phyloP scores from a whole-genome alignment of 2,797 vertebrate species.

The Danio jaintianensis region DNA sequence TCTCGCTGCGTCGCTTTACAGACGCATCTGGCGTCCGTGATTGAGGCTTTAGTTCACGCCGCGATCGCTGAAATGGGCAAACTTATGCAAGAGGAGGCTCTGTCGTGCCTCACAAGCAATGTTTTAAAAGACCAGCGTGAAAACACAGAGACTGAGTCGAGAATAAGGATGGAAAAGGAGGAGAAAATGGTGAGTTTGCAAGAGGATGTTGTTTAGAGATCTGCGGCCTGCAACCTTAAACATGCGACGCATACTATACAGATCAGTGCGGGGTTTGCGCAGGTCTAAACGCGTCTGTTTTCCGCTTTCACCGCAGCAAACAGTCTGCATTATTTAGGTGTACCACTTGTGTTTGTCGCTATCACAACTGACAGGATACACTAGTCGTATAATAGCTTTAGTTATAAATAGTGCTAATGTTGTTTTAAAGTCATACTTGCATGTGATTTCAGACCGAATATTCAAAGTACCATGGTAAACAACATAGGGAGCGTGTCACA shows the following conservation, averaged over 20 bases:
- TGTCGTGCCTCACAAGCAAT: constrained; percentile 35
- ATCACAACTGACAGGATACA: no score
- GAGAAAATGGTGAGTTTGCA: constrained; percentile 67
- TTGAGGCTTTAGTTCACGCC: constrained; percentile 76
- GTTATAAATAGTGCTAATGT: no score
- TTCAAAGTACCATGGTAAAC: no score
- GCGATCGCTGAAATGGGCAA: constrained; percentile 73
- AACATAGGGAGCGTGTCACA: no score
- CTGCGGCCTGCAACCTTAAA: constrained; percentile 17
- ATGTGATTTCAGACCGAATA: no score
- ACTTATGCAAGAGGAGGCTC: constrained; percentile 63
- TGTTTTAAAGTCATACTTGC: no score
- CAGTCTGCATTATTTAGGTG: no score
- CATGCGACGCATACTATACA: constrained; percentile 38
- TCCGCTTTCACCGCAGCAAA: no score
- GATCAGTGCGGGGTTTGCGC: constrained; percentile 26
- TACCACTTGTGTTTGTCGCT: no score
- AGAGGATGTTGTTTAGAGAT: constrained; percentile 18
- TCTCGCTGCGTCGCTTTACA: constrained; percentile 63
- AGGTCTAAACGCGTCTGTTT: background rate
- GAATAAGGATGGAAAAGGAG: constrained; percentile 54
- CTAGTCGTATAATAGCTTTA: no score
- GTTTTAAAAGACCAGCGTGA: constrained; percentile 6
- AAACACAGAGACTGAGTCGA: constrained; percentile 17
- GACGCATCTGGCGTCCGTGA: constrained; percentile 72